A percentile compares a stretch with the other conserved stretches of the same genome.
Conservation (phyloP, 2,888 invertebrate genomes). For the Tetragnatha montana region DNA sequence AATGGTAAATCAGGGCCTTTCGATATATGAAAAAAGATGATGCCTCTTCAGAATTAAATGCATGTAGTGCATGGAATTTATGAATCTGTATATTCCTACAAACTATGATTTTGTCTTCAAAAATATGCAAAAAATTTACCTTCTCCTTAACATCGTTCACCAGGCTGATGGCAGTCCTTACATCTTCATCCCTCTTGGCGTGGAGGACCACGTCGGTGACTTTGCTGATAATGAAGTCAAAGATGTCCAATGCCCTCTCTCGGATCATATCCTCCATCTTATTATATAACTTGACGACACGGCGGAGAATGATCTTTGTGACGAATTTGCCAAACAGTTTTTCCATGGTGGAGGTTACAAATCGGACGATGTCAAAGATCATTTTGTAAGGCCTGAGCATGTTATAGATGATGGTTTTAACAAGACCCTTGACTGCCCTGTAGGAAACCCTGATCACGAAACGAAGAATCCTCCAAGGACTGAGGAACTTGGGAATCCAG, state of each 20-base stretch:
- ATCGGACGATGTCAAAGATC: too few species aligned
- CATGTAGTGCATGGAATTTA: background rate
- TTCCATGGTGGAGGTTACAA: background rate
- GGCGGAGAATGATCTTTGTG: background rate
- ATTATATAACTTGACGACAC: background rate
- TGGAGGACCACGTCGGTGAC: background rate
- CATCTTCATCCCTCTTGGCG: slow-evolving; percentile 26
- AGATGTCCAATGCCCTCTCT: background rate
- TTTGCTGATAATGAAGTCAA: background rate
- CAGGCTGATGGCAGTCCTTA: background rate
- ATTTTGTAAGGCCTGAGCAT: too few species aligned
- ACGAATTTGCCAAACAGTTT: background rate
- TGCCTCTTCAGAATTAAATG: background rate
- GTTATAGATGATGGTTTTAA: too few species aligned
- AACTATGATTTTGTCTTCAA: background rate
- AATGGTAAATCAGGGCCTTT: too few species aligned
- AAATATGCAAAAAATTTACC: slow-evolving; percentile 6
- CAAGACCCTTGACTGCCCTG: too few species aligned
- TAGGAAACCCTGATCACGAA: too few species aligned
- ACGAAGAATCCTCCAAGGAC: background rate
- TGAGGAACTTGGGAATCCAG: background rate
- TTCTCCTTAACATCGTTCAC: slow-evolving; percentile 2
- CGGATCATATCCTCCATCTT: background rate
- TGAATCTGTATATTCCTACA: too few species aligned
- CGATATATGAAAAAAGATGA: background rate